Conservation (phyloP, 2,888 invertebrate genomes). For the Ophioninae sp. region DNA sequence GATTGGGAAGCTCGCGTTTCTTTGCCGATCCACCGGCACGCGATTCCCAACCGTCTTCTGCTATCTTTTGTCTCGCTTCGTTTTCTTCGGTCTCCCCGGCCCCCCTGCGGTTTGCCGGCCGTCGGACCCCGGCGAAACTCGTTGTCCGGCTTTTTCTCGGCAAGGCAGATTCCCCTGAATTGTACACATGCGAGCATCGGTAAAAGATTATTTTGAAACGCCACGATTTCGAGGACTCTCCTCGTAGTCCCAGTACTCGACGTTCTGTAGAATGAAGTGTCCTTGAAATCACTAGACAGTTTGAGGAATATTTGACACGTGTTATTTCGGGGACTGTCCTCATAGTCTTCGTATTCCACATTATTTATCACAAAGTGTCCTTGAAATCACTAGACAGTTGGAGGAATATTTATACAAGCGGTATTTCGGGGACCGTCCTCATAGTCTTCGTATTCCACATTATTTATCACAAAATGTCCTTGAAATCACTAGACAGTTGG, state of each 20-base stretch:
- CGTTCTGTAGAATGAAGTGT: too few species aligned
- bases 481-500: too few species aligned
- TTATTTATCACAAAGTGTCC: too few species aligned
- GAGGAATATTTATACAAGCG: too few species aligned
- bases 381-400: too few species aligned
- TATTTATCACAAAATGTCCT: too few species aligned
- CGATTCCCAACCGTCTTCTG: slow-evolving; percentile 54
- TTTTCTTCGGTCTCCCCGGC: slow-evolving; percentile 6
- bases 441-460: too few species aligned
- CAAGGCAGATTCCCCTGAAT: slow-evolving; percentile 45
- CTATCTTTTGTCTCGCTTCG: slow-evolving; percentile 8
- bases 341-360: too few species aligned
- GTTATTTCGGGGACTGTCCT: too few species aligned
- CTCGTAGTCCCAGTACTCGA: too few species aligned
- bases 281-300: too few species aligned
- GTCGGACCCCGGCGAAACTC: slow-evolving; percentile 53
- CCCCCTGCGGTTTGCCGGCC: slow-evolving; percentile 33
- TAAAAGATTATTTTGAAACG: not conserved
- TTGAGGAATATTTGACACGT: too few species aligned
- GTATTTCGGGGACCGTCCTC: not conserved
- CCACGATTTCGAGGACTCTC: not conserved
- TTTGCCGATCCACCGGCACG: slow-evolving; percentile 58
- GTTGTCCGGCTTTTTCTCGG: slow-evolving; percentile 59
- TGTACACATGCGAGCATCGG: not conserved
- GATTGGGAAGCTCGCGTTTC: slow-evolving; percentile 60